Evolutionary conservation across 2,113 vertebrate species (phyloP).

Genomic region (Bubalus kerabau): DNA sequence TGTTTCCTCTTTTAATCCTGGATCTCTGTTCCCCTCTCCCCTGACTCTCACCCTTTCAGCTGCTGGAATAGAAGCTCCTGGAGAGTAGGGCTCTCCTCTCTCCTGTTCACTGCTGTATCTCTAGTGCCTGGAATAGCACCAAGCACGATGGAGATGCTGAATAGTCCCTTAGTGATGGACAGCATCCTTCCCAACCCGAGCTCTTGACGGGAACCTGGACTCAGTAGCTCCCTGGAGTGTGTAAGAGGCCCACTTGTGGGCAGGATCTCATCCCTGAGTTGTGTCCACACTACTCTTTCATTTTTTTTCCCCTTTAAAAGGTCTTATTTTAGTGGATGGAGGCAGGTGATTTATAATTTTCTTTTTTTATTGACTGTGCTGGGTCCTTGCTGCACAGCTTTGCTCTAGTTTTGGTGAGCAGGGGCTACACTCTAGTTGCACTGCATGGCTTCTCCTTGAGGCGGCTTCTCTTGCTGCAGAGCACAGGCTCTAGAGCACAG

Average conservation of each 20-base stretch:
- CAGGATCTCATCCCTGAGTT: not conserved
- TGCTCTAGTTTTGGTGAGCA: not conserved
- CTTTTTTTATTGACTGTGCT: not conserved
- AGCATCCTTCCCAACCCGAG: not conserved
- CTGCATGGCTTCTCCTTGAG: not conserved
- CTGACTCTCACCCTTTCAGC: not conserved
- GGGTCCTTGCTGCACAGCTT: not conserved
- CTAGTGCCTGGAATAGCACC: not conserved
- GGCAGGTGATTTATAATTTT: not conserved
- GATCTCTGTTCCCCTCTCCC: not conserved
- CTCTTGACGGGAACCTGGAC: not conserved
- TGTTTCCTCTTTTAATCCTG: not conserved
- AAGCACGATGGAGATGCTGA: not conserved
- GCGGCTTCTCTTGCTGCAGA: not conserved
- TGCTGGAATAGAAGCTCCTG: not conserved
- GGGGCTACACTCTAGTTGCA: not conserved
- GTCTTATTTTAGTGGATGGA: not conserved
- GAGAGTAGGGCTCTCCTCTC: not conserved
- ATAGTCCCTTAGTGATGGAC: not conserved
- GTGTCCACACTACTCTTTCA: not conserved
- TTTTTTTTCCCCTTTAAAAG: not conserved
- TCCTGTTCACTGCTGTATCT: accelerated
- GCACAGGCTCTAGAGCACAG: not conserved
- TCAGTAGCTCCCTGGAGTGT: not conserved
- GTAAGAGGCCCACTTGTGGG: accelerated